Percentiles rank a stretch among this genome's conserved stretches.
Conservation (phyloP, 2,888 invertebrate species). For the Schizaphis graminum region DNA sequence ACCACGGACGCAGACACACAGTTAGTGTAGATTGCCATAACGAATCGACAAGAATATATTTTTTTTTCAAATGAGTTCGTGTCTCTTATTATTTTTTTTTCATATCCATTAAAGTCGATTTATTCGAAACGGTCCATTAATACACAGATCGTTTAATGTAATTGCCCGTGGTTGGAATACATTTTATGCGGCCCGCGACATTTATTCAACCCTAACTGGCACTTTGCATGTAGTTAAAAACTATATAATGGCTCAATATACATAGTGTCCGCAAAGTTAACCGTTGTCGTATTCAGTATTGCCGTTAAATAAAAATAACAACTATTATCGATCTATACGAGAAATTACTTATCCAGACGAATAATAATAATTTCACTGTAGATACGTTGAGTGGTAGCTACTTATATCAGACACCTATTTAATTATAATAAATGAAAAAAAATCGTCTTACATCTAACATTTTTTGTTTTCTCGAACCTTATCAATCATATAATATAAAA, state of each 20-base stretch:
- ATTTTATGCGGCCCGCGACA: background rate
- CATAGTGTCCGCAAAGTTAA: background rate
- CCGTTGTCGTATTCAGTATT: background rate
- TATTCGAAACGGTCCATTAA: slow-evolving; percentile 33
- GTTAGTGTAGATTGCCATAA: background rate
- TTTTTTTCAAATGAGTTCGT: background rate
- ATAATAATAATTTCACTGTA: background rate
- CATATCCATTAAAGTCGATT: background rate
- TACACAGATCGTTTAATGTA: slow-evolving; percentile 13
- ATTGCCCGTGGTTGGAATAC: background rate
- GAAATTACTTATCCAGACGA: background rate
- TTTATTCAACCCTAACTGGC: slow-evolving; percentile 21
- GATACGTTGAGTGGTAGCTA: background rate
- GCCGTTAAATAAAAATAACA: background rate
- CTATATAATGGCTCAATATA: slow-evolving; percentile 2
- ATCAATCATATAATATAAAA: background rate
- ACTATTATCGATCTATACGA: background rate
- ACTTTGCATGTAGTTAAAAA: slow-evolving; percentile 17
- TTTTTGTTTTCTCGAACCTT: background rate
- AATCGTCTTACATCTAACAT: background rate
- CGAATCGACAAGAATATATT: background rate
- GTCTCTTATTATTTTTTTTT: background rate
- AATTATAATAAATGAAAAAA: background rate
- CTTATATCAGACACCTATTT: background rate
- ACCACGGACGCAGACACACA: background rate